Percentiles rank a stretch among this genome's conserved stretches.
Conservation (phyloP, 2,888 invertebrate genomes). For the Scaptodrosophila latifasciaeformis region DNA sequence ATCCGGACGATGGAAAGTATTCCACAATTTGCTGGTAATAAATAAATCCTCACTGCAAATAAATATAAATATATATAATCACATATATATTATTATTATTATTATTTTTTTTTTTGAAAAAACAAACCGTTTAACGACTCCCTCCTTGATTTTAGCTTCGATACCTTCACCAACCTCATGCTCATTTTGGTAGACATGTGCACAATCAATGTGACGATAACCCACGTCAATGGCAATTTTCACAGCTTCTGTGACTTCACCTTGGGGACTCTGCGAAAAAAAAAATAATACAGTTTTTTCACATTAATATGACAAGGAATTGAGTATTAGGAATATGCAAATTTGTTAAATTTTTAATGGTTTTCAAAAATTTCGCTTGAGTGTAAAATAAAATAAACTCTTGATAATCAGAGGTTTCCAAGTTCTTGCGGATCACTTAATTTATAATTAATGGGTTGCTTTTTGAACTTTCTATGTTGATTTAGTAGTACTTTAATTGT, state of each 20-base stretch:
- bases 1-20: slow-evolving; percentile 88
- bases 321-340: too few relatives aligned
- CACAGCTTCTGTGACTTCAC: slow-evolving; percentile 82
- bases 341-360: too few relatives aligned
- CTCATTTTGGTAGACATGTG: slow-evolving; percentile 83
- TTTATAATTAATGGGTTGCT: too few relatives aligned
- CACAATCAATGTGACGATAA: slow-evolving; percentile 87
- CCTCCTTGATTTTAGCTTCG: slow-evolving; percentile 79
- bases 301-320: background rate
- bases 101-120: too few relatives aligned
- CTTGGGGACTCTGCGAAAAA: slow-evolving; percentile 77
- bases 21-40: slow-evolving; percentile 90
- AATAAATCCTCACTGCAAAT: slow-evolving; percentile 79
- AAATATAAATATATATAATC: too few relatives aligned
- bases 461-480: too few relatives aligned
- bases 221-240: slow-evolving; percentile 85
- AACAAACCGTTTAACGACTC: slow-evolving; percentile 80
- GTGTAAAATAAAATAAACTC: too few relatives aligned
- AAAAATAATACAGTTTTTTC: slow-evolving; percentile 5
- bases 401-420: too few relatives aligned
- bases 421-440: too few relatives aligned
- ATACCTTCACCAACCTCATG: slow-evolving; percentile 84
- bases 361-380: slow-evolving; percentile 23
- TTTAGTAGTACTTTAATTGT: too few relatives aligned
- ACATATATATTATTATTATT: background rate